These are phyloP conservation scores for Chymomyza fuscimana DNA, from an alignment of 2,888 invertebrate species.

Conservation along the genomic window DNA sequence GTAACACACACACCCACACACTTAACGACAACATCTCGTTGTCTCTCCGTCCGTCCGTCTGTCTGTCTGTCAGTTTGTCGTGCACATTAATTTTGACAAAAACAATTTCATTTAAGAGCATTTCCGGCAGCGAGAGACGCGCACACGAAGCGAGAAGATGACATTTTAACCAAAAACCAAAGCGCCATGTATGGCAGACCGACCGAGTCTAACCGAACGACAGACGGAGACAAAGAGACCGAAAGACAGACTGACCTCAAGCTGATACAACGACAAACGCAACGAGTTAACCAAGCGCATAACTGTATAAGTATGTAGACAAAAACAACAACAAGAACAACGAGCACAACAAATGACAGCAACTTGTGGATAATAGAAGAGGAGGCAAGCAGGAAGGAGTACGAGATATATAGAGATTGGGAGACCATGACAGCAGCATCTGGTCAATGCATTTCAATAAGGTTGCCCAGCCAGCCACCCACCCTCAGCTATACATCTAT, in stretches of 20 bases:
- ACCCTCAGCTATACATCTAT: neutral
- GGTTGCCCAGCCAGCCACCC: neutral
- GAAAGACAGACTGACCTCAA: neutral
- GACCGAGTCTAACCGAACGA: constrained; percentile 22
- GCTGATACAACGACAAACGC: constrained; percentile 32
- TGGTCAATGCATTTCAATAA: constrained; percentile 57
- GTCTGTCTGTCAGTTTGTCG: constrained; percentile 35
- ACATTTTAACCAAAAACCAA: constrained; percentile 34
- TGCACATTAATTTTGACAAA: constrained; percentile 67
- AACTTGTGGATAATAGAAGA: neutral
- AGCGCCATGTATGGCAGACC: constrained; percentile 8
- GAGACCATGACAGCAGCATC: constrained; percentile 30
- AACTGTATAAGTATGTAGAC: constrained; percentile 62
- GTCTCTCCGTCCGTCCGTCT: constrained; percentile 18
- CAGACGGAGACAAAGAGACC: neutral
- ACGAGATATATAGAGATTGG: neutral
- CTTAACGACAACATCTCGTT: constrained; percentile 38
- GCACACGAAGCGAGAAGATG: constrained; percentile 19
- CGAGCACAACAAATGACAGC: neutral
- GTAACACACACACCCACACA: constrained; percentile 36
- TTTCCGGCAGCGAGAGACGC: constrained; percentile 51
- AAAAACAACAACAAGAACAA: constrained; percentile 39
- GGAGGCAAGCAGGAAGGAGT: neutral
- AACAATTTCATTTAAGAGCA: constrained; percentile 67
- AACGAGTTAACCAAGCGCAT: constrained; percentile 66